A percentile compares a stretch with the other conserved stretches of the same genome.
These are phyloP conservation scores for Arothron firmamentum DNA, from an alignment of 2,113 vertebrate genomes.

Conservation along the genomic window DNA sequence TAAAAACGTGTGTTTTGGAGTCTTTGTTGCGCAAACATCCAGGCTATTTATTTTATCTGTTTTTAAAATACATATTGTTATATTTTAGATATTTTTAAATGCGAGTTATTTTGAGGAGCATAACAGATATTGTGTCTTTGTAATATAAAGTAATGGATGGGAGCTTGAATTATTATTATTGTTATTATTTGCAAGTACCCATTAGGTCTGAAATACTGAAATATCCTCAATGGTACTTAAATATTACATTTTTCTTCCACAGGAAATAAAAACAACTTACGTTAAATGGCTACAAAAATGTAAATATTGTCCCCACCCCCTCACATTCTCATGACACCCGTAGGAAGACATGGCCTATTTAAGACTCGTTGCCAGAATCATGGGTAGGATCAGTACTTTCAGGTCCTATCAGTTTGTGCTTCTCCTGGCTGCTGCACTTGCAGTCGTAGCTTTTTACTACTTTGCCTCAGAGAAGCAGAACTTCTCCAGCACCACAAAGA, in stretches of 20 bases:
- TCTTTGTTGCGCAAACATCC: too few species aligned
- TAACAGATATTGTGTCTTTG: too few species aligned
- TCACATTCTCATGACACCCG: slow-evolving; percentile 34
- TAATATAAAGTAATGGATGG: too few species aligned
- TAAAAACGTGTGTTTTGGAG: too few species aligned
- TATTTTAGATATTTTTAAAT: too few species aligned
- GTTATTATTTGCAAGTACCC: too few species aligned
- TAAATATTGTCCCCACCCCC: slow-evolving; percentile 5
- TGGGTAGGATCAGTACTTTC: slow-evolving; percentile 73
- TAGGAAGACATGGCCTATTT: slow-evolving; percentile 64
- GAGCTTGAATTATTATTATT: too few species aligned
- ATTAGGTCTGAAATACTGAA: too few species aligned
- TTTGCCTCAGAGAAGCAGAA: slow-evolving; percentile 85
- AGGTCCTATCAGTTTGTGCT: slow-evolving; percentile 78
- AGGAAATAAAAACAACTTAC: slow-evolving; percentile 24
- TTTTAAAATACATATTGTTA: too few species aligned
- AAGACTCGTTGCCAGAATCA: slow-evolving; percentile 55
- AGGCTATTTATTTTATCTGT: too few species aligned
- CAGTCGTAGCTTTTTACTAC: slow-evolving; percentile 90
- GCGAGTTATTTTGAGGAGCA: too few species aligned
- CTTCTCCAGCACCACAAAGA: slow-evolving; percentile 89
- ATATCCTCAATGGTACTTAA: too few species aligned
- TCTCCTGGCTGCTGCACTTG: slow-evolving; percentile 81
- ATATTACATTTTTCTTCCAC: slow-evolving; percentile 21
- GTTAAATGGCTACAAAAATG: slow-evolving; percentile 12